These are phyloP conservation scores for Zingel zingel DNA, from an alignment of 2,113 vertebrate species.

Conservation along the genomic window DNA sequence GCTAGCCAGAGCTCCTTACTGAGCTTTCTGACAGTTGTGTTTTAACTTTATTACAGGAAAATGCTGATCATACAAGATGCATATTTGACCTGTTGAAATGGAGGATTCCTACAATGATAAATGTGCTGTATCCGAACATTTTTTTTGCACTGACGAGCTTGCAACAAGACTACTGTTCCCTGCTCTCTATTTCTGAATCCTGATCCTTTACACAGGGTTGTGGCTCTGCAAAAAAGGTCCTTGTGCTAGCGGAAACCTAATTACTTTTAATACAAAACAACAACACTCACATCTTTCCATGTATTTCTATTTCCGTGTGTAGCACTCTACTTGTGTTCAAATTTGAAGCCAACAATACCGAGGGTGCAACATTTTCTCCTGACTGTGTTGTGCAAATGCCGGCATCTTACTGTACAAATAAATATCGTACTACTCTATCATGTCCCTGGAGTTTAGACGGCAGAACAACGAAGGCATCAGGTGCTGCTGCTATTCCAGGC, in stretches of 20 bases:
- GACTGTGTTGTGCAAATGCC: neutral
- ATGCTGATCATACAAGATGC: neutral
- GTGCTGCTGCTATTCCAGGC: neutral
- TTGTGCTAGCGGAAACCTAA: conserved; percentile 13
- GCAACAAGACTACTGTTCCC: neutral
- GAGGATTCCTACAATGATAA: neutral
- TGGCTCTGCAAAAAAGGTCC: neutral
- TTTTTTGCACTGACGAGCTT: conserved; percentile 1
- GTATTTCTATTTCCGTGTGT: neutral
- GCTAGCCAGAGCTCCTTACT: neutral
- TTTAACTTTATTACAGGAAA: conserved; percentile 2
- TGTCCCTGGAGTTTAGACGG: neutral
- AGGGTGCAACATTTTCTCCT: neutral
- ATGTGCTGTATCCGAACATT: conserved; percentile 6
- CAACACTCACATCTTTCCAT: neutral
- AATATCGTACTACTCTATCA: neutral
- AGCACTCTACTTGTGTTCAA: neutral
- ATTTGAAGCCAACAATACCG: neutral
- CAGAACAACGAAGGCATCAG: neutral
- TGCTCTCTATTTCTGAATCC: conserved; percentile 10
- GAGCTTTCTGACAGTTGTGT: neutral
- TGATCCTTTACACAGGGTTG: neutral
- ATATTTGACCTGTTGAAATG: neutral
- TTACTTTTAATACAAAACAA: conserved; percentile 18
- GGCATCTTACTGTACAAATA: neutral